These are phyloP conservation scores for Synanthedon myopaeformis DNA, from an alignment of 2,888 invertebrate genomes.

Conservation along the genomic window DNA sequence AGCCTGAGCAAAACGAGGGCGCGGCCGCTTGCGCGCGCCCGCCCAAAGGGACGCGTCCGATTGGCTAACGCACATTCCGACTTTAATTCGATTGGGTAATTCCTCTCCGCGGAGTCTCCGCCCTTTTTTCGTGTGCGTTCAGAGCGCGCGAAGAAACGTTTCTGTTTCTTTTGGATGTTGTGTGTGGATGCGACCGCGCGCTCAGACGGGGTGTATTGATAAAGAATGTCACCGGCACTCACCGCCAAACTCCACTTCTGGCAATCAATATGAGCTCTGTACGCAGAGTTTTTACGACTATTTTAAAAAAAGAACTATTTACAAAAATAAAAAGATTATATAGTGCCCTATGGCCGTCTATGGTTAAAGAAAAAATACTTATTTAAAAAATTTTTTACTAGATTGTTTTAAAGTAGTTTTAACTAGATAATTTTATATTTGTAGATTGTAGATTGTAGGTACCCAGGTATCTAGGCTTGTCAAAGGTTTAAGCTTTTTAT, in stretches of 20 bases:
- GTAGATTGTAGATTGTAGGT: too few relatives aligned
- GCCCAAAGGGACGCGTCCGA: constrained; percentile 45
- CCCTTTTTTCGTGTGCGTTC: constrained; percentile 65
- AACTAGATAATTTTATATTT: too few relatives aligned
- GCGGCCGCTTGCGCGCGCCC: constrained; percentile 67
- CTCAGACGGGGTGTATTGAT: constrained; percentile 67
- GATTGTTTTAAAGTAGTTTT: too few relatives aligned
- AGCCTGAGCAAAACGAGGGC: constrained; percentile 68
- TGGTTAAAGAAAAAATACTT: too few relatives aligned
- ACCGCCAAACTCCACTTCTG: too few relatives aligned
- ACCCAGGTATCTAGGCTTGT: too few relatives aligned
- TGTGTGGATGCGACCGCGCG: constrained; percentile 51
- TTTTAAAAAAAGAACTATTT: too few relatives aligned
- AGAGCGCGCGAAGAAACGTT: constrained; percentile 70
- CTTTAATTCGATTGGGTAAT: constrained; percentile 42
- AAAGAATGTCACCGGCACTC: constrained; percentile 72
- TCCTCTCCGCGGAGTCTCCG: constrained; percentile 51
- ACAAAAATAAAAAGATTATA: too few relatives aligned
- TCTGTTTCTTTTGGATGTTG: constrained; percentile 70
- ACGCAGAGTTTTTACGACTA: too few relatives aligned
- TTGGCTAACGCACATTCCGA: constrained; percentile 48
- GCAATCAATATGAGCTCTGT: constrained; percentile 70
- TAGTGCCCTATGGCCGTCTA: too few relatives aligned
- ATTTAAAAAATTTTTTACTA: too few relatives aligned
- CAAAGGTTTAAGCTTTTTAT: too few relatives aligned